Conservation (phyloP, 2,797 vertebrate genomes). For the Acanthiza pusilla region DNA sequence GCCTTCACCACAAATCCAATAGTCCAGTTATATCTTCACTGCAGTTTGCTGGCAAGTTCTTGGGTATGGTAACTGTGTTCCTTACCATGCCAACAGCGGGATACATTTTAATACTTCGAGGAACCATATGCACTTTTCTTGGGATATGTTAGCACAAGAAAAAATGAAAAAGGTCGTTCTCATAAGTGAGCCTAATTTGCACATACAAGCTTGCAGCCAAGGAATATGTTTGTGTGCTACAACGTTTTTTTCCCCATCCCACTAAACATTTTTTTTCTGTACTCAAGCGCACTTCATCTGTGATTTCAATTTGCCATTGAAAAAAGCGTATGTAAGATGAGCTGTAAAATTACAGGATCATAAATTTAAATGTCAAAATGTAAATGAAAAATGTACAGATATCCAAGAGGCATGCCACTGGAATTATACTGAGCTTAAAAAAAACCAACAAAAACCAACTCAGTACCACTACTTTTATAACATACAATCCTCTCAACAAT, state of each 20-base stretch:
- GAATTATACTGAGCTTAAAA: slow-evolving; percentile 25
- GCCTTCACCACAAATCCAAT: background rate
- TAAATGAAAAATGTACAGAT: slow-evolving; percentile 50
- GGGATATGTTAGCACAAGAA: slow-evolving; percentile 40
- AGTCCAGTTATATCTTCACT: slow-evolving; percentile 30
- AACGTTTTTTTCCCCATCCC: background rate
- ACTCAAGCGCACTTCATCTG: slow-evolving; percentile 36
- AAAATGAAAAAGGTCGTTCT: slow-evolving; percentile 53
- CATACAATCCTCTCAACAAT: background rate
- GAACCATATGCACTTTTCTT: slow-evolving; percentile 41
- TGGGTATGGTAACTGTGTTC: background rate
- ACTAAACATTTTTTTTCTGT: slow-evolving; percentile 34
- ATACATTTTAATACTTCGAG: slow-evolving; percentile 44
- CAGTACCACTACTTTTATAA: slow-evolving; percentile 25
- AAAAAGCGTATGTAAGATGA: slow-evolving; percentile 51
- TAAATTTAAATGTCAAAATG: slow-evolving; percentile 65
- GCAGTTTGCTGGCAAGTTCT: slow-evolving; percentile 3
- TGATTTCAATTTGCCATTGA: slow-evolving; percentile 60
- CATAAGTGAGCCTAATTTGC: slow-evolving; percentile 44
- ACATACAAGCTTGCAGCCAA: slow-evolving; percentile 48
- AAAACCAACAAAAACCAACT: background rate
- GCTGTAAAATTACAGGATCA: slow-evolving; percentile 67
- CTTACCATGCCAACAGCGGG: background rate
- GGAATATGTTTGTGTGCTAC: slow-evolving; percentile 42
- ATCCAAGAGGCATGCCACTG: slow-evolving; percentile 26